These are phyloP conservation scores for Aricia artaxerxes DNA, from an alignment of 2,888 invertebrate species.

Conservation along the genomic window DNA sequence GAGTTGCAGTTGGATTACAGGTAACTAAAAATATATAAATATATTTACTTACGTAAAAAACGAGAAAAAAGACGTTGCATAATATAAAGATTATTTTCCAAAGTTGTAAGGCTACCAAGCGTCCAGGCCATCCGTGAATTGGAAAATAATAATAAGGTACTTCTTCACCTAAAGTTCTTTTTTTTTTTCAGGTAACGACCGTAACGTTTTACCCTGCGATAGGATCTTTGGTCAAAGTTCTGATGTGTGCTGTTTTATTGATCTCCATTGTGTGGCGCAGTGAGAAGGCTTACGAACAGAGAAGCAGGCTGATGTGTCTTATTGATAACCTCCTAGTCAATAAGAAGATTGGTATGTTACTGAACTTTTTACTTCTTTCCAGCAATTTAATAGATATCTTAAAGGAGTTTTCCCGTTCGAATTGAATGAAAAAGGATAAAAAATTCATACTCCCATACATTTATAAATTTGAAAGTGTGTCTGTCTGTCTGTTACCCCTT, in stretches of 20 bases:
- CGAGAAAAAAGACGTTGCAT: not conserved
- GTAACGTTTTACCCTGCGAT: slow-evolving; percentile 52
- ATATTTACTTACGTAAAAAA: not conserved
- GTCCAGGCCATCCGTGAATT: too few species aligned
- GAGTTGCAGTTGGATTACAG: slow-evolving; percentile 55
- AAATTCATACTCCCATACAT: too few species aligned
- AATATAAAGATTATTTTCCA: too few species aligned
- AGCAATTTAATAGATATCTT: not conserved
- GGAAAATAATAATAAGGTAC: too few species aligned
- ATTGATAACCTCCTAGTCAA: slow-evolving; percentile 58
- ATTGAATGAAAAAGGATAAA: too few species aligned
- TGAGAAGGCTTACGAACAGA: slow-evolving; percentile 55
- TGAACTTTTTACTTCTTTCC: not conserved
- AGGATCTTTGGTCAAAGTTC: slow-evolving; percentile 52
- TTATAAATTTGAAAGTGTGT: too few species aligned
- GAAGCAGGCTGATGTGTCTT: slow-evolving; percentile 52
- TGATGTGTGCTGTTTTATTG: slow-evolving; percentile 53
- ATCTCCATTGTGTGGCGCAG: slow-evolving; percentile 56
- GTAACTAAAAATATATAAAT: slow-evolving; percentile 46
- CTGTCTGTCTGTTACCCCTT: too few species aligned
- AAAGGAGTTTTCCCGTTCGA: too few species aligned
- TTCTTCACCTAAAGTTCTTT: not conserved
- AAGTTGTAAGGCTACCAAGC: too few species aligned
- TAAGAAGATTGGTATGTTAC: slow-evolving; percentile 54
- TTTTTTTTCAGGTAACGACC: slow-evolving; percentile 46